These are phyloP conservation scores for Saccostrea cuccullata DNA, from an alignment of 1,140 invertebrate species.

Conservation along the genomic window DNA sequence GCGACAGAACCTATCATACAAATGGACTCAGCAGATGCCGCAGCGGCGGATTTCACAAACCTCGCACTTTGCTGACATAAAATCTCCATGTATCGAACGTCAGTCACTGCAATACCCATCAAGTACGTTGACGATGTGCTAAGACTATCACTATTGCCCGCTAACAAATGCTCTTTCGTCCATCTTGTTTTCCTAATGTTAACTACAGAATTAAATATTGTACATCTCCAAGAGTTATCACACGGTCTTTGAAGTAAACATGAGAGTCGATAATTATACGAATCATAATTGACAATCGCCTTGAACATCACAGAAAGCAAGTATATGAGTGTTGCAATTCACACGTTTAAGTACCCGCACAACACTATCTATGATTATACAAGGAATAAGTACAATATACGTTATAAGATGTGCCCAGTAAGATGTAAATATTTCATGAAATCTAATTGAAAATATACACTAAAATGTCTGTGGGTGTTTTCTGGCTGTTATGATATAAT, in stretches of 20 bases:
- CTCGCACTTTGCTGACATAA: slow-evolving; percentile 16
- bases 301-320: background rate
- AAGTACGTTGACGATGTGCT: background rate
- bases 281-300: background rate
- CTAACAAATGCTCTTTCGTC: slow-evolving; percentile 23
- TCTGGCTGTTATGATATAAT: too few species aligned
- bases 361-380: background rate
- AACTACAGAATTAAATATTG: background rate
- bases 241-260: background rate
- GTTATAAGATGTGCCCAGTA: too few species aligned
- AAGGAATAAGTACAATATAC: background rate
- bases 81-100: slow-evolving; percentile 33
- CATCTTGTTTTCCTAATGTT: background rate
- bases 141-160: background rate
- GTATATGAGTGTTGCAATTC: background rate
- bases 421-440: too few species aligned
- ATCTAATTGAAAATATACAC: too few species aligned
- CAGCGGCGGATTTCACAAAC: slow-evolving; percentile 29
- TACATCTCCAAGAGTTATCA: slow-evolving; percentile 7
- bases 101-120: background rate
- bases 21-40: slow-evolving; percentile 42
- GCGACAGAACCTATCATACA: slow-evolving; percentile 39
- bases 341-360: background rate
- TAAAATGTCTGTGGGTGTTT: too few species aligned
- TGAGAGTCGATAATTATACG: background rate